Conservation (phyloP, 2,888 invertebrate genomes). For the Lepidochitona cinerea region DNA sequence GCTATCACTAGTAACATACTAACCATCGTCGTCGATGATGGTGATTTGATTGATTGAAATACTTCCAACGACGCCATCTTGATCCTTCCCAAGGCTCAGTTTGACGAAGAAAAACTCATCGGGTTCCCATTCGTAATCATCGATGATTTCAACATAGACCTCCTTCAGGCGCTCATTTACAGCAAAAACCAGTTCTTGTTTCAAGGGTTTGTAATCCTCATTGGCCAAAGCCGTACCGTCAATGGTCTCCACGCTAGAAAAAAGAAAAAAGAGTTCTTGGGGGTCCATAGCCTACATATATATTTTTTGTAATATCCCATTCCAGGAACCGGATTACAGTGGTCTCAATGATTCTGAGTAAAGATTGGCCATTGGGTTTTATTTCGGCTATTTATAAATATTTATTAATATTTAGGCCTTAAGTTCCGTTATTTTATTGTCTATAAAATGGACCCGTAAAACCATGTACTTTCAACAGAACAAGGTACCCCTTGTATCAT, state of each 20-base stretch:
- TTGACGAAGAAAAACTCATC: conserved; percentile 77
- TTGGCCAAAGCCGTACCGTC: conserved; percentile 75
- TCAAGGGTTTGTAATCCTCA: conserved; percentile 74
- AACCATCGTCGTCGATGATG: conserved; percentile 76
- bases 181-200: conserved; percentile 74
- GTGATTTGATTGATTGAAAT: conserved; percentile 75
- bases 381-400: no score
- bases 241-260: conserved; percentile 73
- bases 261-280: neutral
- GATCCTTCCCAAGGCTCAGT: conserved; percentile 55
- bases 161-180: conserved; percentile 73
- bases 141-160: conserved; percentile 73
- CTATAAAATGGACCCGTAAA: no score
- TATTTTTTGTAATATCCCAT: no score
- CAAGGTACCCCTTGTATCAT: no score
- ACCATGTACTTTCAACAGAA: no score
- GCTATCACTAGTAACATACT: no score
- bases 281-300: no score
- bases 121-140: conserved; percentile 77
- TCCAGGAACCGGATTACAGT: no score
- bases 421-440: no score
- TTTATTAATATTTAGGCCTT: no score
- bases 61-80: conserved; percentile 72
- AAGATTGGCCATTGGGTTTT: no score
- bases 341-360: no score